Percentiles rank a stretch among this genome's conserved stretches.
Evolutionary conservation across 2,113 vertebrate species (phyloP).

Genomic region (Machaerirhynchus nigripectus): DNA sequence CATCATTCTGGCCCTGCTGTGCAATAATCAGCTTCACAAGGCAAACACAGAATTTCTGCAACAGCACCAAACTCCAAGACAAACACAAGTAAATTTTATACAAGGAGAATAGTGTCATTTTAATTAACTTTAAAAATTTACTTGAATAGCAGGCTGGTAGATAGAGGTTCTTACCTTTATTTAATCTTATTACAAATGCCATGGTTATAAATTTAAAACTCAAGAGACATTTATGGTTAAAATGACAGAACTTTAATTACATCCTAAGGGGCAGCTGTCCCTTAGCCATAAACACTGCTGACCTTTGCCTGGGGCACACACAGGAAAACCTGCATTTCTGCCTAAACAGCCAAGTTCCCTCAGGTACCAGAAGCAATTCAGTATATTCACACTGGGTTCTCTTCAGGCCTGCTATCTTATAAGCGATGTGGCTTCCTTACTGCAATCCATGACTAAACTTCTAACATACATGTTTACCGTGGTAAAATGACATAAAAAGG

Average conservation of each 20-base stretch:
- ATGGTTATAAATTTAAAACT: neutral
- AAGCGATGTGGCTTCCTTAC: neutral
- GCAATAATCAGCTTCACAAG: neutral
- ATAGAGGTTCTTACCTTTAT: neutral
- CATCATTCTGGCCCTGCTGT: neutral
- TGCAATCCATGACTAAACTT: neutral
- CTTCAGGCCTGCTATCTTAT: neutral
- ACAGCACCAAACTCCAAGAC: neutral
- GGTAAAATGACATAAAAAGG: neutral
- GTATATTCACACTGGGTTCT: neutral
- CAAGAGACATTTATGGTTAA: neutral
- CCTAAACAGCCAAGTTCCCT: neutral
- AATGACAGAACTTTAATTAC: neutral
- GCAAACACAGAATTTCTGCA: neutral
- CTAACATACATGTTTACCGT: neutral
- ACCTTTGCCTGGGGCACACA: neutral
- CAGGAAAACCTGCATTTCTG: neutral
- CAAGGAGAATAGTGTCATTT: neutral
- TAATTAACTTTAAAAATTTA: neutral
- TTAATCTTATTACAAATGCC: neutral
- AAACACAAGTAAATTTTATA: neutral
- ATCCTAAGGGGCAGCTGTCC: neutral
- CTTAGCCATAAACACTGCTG: neutral
- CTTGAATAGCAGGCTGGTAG: neutral
- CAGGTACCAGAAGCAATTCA: neutral